Evolutionary conservation across 1,140 invertebrate species (phyloP), one percentile per base, ranked within the genome.

Genomic region (Cepaea nemoralis): DNA sequence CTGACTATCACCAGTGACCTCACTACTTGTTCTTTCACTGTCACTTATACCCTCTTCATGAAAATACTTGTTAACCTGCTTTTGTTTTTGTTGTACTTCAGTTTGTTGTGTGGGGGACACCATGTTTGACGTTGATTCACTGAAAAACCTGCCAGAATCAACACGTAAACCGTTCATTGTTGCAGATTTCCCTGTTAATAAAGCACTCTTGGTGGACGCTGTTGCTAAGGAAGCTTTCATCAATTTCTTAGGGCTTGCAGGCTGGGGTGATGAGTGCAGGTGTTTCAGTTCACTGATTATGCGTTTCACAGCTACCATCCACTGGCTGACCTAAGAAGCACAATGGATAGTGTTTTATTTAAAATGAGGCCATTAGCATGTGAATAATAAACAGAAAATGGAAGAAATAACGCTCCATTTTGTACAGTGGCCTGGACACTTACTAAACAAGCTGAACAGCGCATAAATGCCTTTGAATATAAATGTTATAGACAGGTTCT

Each of bases 291-390:
- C 78, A 40, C 27, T 80, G 48, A 80, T 80, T 31, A 80, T 39
- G 14, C 78, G 33, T 40, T 80, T 80, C 24, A 80, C 78, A 48
- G 42, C 69, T 0, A 80, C 78, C 78, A 80, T 80, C 78, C 78
- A 80, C 35, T 80, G 78, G 31, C 78, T 80, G 0, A 80, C 78
- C 78, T 80, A 31, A 55, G 22, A 55, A 55, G n/a, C n/a, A 55
- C 19, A 55, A 55, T 55, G 50, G 19, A 45, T 45, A 45, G 42
- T 45, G 42, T 45, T 45, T 45, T 8, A 45, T 45, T 55, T 14
- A 2, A 55, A 55, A 55, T 55, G 50, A 55, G 2, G n/a, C 50
- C 50, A 45, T 45, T 10, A 45, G 42, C 6, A 45, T 16, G 16
- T 16, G 16, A 45, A 45, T 45, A 45, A 45, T 45, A 45, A 6